phyloP scores from a whole-genome alignment of 2,113 vertebrate genomes.

The Apodemus speciosus region DNA sequence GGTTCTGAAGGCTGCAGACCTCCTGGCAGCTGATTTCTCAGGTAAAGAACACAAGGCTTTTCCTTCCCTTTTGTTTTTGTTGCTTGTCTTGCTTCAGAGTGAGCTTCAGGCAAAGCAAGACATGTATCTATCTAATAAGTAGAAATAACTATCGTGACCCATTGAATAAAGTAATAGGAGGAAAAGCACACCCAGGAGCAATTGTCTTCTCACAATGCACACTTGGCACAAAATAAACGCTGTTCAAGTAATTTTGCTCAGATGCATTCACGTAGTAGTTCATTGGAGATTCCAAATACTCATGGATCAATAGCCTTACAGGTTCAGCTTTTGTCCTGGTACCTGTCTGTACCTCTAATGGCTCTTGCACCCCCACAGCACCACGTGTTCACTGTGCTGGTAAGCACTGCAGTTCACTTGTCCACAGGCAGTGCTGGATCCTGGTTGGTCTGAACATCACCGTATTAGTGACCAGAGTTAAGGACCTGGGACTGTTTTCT shows the following conservation, averaged over 20 bases:
- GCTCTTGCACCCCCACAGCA: not conserved
- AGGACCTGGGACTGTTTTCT: not conserved
- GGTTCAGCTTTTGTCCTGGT: not conserved
- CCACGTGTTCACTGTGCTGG: not conserved
- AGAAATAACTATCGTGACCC: not conserved
- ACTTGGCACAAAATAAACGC: not conserved
- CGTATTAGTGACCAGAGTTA: not conserved
- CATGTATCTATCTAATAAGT: not conserved
- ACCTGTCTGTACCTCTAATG: not conserved
- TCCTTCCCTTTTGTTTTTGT: not conserved
- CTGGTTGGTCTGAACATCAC: not conserved
- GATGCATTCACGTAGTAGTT: not conserved
- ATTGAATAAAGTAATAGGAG: not conserved
- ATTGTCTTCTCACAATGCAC: not conserved
- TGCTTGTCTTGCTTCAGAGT: slow-evolving; percentile 12
- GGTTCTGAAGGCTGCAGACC: slow-evolving; percentile 93
- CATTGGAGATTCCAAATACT: not conserved
- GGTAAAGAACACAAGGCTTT: slow-evolving; percentile 83
- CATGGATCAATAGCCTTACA: not conserved
- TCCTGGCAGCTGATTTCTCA: slow-evolving; percentile 93
- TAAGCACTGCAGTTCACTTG: accelerated
- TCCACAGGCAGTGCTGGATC: accelerated
- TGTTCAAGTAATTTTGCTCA: not conserved
- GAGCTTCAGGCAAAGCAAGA: not conserved
- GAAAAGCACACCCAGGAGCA: not conserved